Base-by-base conservation (phyloP, 1,140 invertebrate species). In the Musca domestica region DNA sequence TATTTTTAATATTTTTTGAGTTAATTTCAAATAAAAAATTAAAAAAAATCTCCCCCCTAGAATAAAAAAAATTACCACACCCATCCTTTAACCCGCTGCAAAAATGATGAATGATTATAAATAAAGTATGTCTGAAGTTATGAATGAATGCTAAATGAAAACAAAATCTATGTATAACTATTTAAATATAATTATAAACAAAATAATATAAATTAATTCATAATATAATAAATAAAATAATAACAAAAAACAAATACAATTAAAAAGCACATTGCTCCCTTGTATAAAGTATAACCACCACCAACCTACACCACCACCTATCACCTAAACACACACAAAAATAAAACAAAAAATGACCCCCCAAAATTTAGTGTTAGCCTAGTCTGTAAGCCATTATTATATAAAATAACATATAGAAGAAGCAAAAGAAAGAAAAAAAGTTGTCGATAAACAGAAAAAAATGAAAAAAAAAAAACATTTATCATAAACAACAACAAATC, bases 341-440 rank as follows among this genome's bases (percentile, higher is more conserved):
- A 23, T 61, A 47, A 48, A 61, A 58, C 27, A 61, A 61, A 61
- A 67, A 48, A 47, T 66, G 51, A 51, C 17, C 22, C 17, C 48
- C 25, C 48, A 68, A 56, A 68, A 34, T 41, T 51, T 68, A 68
- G 67, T 68, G 67, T 64, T 68, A 68, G 67, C 23, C 49, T 68
- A 68, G 61, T 68, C 27, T 64, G 67, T 68, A 68, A 68, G 67
- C 63, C 48, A 63, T 63, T 68, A 68, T 63, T 30, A 51, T n/a
- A n/a, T 51, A 68, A 49, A 34, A 68, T 25, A 46, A 58, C 27
- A 41, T 41, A 41, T 9, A 9, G 34, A 41, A n/a, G 34, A 41
- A 7, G 34, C 34, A 5, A 10, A 41, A 7, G 34, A 41, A 41
- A 41, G 10, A 41, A 41, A 10, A 41, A 41, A 41, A 41, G 34